phyloP scores from a whole-genome alignment of 1,140 invertebrate genomes.

The Drosophila burlai region DNA sequence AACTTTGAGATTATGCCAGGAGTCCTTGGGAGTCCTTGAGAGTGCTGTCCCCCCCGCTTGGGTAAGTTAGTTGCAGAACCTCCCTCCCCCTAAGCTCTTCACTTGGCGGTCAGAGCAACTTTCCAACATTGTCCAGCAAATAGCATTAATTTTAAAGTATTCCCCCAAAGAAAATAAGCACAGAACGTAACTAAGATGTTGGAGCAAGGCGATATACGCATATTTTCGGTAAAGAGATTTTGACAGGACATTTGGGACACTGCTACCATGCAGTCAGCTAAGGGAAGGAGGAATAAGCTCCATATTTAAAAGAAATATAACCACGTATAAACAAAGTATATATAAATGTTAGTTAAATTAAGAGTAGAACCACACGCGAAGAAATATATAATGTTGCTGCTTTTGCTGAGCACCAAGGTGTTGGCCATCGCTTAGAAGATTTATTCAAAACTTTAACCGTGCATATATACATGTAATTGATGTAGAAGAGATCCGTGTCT shows the following conservation, averaged over 20 bases:
- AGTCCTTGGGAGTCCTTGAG: constrained; percentile 36
- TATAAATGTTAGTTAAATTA: constrained; percentile 37
- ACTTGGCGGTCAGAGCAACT: constrained; percentile 39
- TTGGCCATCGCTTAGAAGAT: constrained; percentile 14
- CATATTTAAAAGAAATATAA: constrained; percentile 14
- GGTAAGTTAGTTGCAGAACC: constrained; percentile 19
- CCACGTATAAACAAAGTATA: constrained; percentile 15
- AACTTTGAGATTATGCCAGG: constrained; percentile 49
- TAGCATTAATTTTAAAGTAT: constrained; percentile 25
- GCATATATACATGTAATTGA: constrained; percentile 16
- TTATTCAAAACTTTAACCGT: constrained; percentile 11
- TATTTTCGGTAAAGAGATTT: constrained; percentile 22
- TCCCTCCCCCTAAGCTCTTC: constrained; percentile 22
- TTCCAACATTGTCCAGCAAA: constrained; percentile 56
- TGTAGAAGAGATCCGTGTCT: constrained; percentile 37
- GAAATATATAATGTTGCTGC: constrained; percentile 17
- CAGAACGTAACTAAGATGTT: constrained; percentile 6
- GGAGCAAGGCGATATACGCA: constrained; percentile 1
- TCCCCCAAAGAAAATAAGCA: constrained; percentile 14
- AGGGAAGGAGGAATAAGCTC: neutral
- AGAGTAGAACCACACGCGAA: constrained; percentile 8
- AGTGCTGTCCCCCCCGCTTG: constrained; percentile 8
- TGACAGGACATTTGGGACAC: constrained; percentile 6
- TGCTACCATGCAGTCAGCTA: neutral
- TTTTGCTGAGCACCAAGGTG: constrained; percentile 72